Conservation (phyloP, 2,888 invertebrate genomes). For the Anthophora plumipes region DNA sequence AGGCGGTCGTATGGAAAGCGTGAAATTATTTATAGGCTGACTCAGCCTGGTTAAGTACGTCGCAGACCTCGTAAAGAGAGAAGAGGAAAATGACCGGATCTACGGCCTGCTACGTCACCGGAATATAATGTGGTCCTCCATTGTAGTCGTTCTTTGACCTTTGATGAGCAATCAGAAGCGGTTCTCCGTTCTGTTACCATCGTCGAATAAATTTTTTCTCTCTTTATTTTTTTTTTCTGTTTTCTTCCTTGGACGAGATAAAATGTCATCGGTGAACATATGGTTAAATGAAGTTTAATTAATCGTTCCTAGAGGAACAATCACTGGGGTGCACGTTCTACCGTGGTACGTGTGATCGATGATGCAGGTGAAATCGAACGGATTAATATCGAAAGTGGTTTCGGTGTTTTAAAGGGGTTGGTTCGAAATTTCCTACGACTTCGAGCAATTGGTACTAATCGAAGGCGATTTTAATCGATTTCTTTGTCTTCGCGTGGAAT, state of each 20-base stretch:
- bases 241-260: no score
- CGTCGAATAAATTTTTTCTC: not conserved
- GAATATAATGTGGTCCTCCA: constrained; percentile 51
- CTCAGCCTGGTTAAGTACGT: constrained; percentile 25
- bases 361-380: not conserved
- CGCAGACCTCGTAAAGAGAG: constrained; percentile 26
- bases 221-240: no score
- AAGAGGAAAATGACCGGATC: constrained; percentile 57
- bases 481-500: no score
- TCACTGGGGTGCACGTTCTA: not conserved
- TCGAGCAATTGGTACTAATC: not conserved
- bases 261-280: no score
- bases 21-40: constrained; percentile 42
- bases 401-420: not conserved
- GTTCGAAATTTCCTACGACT: not conserved
- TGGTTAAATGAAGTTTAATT: not conserved
- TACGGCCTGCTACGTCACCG: constrained; percentile 37
- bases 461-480: not conserved
- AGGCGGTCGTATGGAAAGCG: constrained; percentile 13
- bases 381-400: not conserved
- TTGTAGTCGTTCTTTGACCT: constrained; percentile 49
- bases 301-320: not conserved
- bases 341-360: not conserved
- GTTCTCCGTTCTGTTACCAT: constrained; percentile 19
- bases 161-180: constrained; percentile 46